These are phyloP conservation scores for Cuculus canorus DNA, from an alignment of 2,797 vertebrate genomes.

Conservation along the genomic window DNA sequence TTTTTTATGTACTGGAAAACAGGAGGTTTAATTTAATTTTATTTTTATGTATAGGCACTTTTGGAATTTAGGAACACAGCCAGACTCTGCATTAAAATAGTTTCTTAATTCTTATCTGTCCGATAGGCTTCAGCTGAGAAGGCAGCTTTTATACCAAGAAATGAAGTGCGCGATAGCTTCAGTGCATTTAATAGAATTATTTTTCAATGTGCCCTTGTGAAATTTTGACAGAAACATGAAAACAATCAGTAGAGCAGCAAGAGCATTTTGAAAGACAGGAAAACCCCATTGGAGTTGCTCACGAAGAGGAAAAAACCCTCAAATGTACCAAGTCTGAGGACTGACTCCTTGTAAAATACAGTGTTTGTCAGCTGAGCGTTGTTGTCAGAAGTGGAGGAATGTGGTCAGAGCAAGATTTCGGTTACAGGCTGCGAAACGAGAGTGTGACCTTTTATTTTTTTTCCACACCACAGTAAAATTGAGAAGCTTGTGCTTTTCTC, in stretches of 20 bases:
- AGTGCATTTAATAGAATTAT: slow-evolving; percentile 36
- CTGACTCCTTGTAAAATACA: not conserved
- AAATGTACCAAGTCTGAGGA: not conserved
- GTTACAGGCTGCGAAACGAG: not conserved
- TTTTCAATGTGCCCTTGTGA: slow-evolving; percentile 49
- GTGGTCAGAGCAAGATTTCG: not conserved
- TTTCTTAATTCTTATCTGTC: slow-evolving; percentile 63
- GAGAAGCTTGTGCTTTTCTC: not conserved
- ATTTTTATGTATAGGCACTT: slow-evolving; percentile 56
- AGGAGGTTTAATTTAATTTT: slow-evolving; percentile 55
- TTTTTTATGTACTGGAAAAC: slow-evolving; percentile 40
- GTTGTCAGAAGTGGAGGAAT: not conserved
- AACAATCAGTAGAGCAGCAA: slow-evolving; percentile 21
- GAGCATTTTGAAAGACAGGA: slow-evolving; percentile 19
- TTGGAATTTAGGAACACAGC: slow-evolving; percentile 49
- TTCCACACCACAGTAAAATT: not conserved
- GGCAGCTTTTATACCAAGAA: slow-evolving; percentile 57
- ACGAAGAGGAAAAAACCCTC: not conserved
- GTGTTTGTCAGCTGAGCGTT: not conserved
- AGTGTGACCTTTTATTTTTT: not conserved
- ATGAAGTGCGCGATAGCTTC: slow-evolving; percentile 29
- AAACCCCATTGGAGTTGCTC: not conserved
- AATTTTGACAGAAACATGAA: slow-evolving; percentile 47
- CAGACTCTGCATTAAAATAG: slow-evolving; percentile 65
- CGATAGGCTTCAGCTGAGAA: slow-evolving; percentile 57